Evolutionary conservation across 2,797 vertebrate species (phyloP).

Genomic region (Euphonia xanthogaster): DNA sequence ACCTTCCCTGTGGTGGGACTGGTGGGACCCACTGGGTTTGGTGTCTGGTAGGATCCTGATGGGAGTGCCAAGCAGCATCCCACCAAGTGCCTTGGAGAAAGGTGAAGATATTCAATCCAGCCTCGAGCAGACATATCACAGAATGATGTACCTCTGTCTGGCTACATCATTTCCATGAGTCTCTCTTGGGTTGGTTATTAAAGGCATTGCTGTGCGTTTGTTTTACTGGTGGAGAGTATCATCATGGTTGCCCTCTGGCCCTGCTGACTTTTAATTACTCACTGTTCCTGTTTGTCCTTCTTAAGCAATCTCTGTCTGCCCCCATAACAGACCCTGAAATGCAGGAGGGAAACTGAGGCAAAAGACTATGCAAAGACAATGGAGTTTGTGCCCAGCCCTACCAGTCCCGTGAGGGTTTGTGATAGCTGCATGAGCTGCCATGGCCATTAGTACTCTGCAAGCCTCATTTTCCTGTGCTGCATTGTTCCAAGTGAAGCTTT

Average conservation of each 20-base stretch:
- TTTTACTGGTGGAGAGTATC: background rate
- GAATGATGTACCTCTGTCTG: background rate
- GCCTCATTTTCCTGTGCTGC: background rate
- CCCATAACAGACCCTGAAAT: background rate
- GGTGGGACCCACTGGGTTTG: background rate
- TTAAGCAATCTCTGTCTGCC: background rate
- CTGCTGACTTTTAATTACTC: background rate
- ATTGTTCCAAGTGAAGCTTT: background rate
- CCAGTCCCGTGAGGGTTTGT: rapidly evolving
- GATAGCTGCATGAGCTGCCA: background rate
- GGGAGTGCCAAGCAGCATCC: background rate
- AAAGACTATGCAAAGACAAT: background rate
- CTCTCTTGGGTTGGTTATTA: background rate
- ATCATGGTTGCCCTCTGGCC: background rate
- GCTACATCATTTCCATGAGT: background rate
- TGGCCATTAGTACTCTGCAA: background rate
- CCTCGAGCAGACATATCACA: rapidly evolving
- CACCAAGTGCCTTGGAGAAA: background rate
- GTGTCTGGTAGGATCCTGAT: background rate
- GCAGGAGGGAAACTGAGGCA: background rate
- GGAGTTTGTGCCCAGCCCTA: background rate
- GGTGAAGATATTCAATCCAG: background rate
- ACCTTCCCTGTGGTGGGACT: background rate
- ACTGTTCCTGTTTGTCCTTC: background rate
- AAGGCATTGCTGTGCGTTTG: background rate